Base-by-base conservation (phyloP, 2,888 invertebrate genomes). In the Pandemis heparana region DNA sequence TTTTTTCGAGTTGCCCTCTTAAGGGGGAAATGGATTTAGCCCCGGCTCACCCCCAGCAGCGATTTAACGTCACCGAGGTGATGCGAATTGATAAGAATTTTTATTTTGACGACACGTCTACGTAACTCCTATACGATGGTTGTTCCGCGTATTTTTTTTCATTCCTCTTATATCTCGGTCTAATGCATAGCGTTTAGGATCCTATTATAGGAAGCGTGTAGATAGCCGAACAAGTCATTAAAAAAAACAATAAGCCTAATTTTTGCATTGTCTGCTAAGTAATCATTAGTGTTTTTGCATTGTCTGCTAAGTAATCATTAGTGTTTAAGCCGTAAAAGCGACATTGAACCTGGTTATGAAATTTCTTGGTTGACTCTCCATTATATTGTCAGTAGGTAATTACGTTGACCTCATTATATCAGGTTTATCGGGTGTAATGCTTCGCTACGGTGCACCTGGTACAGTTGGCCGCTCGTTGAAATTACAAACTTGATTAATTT, bases 1-100 rank as follows among this genome's bases (percentile, higher is more conserved):
- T 73, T 75, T 74, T 70, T 70, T 53, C 38, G 43, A 66, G 64
- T 72, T 70, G 65, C 63, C 67, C 60, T 43, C 69, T 70, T 61
- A 64, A 14, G 53, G 23, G 43, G 70, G 41, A 61, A 61, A 68
- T 68, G 51, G 56, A 67, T 67, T 73, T 59, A 39, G 56, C 51
- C 53, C 53, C 53, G 61, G 59, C 51, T 63, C 18, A 48, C 16
- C 51, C 46, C 48, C 41, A 65, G 43, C 51, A 68, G n/a, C 63
- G 71, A 66, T 53, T 71, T 65, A 51, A 51, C 56, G 64, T 32
- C 43, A 61, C 39, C 53, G 43, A 63, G 72, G 63, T 73, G 56
- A 68, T 46, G 62, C 38, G 38, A 38, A 18, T 68, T 63, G 63
- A 72, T 68, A 72, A 72, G 56, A 18, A 48, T 63, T 56, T 63